phyloP scores from a whole-genome alignment of 2,797 vertebrate species.

The Onychomys torridus region DNA sequence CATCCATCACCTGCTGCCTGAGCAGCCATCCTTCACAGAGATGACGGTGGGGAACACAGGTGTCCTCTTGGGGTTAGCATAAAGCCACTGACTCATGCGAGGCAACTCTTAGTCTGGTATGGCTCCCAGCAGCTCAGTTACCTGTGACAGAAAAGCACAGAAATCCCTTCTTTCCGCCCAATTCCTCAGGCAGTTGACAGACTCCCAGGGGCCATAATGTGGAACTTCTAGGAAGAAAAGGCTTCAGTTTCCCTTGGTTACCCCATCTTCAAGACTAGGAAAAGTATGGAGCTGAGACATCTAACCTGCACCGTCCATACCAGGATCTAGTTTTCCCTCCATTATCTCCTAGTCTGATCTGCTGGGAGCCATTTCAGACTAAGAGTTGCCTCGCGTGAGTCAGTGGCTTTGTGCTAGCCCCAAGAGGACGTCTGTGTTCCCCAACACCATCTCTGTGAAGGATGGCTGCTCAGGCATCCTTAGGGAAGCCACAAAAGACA shows the following conservation, averaged over 20 bases:
- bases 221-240: slow-evolving; percentile 28
- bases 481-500: neutral
- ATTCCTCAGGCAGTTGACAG: neutral
- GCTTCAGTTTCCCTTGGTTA: neutral
- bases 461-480: slow-evolving; percentile 23
- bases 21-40: slow-evolving; percentile 14
- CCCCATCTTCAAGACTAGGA: neutral
- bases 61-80: neutral
- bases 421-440: neutral
- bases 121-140: slow-evolving; percentile 3
- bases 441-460: neutral
- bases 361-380: neutral
- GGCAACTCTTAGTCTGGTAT: neutral
- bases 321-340: too few relatives aligned
- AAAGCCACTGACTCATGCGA: neutral
- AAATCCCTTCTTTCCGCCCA: neutral
- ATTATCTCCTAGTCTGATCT: neutral
- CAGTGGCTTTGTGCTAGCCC: neutral
- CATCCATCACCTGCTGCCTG: neutral
- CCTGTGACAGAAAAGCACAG: neutral
- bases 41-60: neutral
- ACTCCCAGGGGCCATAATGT: neutral
- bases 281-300: neutral
- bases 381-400: neutral
- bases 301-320: too few relatives aligned